Conservation (phyloP, 2,113 vertebrate genomes). For the Noctilio leporinus region DNA sequence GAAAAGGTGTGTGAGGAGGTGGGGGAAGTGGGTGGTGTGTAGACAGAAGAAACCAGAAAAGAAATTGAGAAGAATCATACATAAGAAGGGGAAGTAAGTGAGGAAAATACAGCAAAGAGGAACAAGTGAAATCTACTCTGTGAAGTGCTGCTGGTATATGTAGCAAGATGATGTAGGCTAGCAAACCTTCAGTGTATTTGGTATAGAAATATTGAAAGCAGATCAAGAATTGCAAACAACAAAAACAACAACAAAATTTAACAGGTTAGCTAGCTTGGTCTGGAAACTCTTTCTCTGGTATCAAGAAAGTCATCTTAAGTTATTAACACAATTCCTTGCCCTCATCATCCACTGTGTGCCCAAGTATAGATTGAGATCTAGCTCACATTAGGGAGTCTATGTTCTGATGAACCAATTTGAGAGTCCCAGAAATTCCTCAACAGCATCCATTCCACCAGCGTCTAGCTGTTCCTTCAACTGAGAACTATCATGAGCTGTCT, state of each 20-base stretch:
- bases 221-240: not conserved
- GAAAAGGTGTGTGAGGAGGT: not conserved
- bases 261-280: not conserved
- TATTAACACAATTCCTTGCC: not conserved
- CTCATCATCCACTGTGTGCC: not conserved
- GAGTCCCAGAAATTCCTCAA: not conserved
- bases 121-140: not conserved
- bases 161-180: not conserved
- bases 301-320: not conserved
- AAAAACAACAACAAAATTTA: not conserved
- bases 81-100: not conserved
- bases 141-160: not conserved
- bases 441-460: not conserved
- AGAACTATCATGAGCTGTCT: not conserved
- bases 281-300: not conserved
- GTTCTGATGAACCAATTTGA: not conserved
- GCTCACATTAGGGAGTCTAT: not conserved
- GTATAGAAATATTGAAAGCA: not conserved
- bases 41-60: not conserved
- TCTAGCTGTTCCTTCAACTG: not conserved
- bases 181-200: not conserved
- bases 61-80: not conserved
- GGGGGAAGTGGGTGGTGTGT: not conserved
- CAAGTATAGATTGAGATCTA: not conserved
- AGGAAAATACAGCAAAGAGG: not conserved